Conservation (phyloP, 2,797 vertebrate species). For the Furcifer pardalis region DNA sequence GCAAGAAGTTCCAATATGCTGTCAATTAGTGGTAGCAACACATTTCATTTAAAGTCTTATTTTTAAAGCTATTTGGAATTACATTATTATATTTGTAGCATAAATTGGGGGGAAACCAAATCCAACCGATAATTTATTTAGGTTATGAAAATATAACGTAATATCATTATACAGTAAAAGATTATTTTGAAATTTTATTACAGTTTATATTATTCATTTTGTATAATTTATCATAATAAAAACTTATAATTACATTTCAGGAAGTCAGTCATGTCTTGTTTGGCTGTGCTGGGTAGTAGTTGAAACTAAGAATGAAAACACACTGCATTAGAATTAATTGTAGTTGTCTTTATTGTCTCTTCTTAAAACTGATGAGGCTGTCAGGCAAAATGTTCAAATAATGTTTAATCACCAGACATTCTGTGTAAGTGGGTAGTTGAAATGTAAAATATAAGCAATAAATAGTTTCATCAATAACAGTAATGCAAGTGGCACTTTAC, state of each 20-base stretch:
- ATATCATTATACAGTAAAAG: background rate
- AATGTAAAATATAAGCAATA: conserved; percentile 2
- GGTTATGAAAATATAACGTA: background rate
- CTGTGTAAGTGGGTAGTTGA: background rate
- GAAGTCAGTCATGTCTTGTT: background rate
- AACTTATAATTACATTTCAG: conserved; percentile 1
- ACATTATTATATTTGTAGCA: background rate
- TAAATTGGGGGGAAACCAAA: background rate
- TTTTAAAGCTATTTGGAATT: background rate
- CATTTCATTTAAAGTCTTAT: background rate
- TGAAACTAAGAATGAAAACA: background rate
- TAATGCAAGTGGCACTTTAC: conserved; percentile 3
- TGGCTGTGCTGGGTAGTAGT: background rate
- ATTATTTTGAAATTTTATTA: conserved; percentile 5
- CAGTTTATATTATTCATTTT: conserved; percentile 6
- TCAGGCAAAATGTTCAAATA: background rate
- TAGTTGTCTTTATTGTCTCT: conserved; percentile 1
- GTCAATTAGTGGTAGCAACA: background rate
- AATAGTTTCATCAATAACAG: background rate
- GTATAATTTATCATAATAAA: conserved; percentile 3
- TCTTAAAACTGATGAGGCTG: conserved; percentile 9
- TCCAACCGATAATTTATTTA: background rate
- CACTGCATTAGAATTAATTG: conserved; percentile 2
- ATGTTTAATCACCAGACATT: conserved; percentile 11
- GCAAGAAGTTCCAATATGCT: background rate